Evolutionary conservation across 2,797 vertebrate species (phyloP), one percentile per base, ranked within the genome.

Genomic region (Pogoniulus pusillus): DNA sequence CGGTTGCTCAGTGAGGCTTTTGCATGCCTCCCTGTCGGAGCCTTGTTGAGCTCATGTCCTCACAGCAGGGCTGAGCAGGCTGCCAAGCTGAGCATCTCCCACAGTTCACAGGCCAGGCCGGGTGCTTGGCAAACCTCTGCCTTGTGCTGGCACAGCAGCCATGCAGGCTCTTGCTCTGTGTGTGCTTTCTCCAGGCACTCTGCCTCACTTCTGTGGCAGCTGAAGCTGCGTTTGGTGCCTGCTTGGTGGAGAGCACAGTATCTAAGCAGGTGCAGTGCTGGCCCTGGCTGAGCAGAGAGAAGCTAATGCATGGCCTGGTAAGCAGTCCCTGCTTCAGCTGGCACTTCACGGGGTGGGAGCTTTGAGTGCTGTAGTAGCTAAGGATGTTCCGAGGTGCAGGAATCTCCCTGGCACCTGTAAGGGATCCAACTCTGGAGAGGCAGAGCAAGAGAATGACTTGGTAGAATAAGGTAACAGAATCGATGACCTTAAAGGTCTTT

Each of bases 51-150:
- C 71, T 71, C 7, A 23, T 24, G 47, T 49, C 47, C 47, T 49
- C 0, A 53, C 71, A 26, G 53, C 0, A 0, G 43, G 74, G 78
- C 29, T 2, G 2, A 75, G 74, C 80, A n/a, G 41, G 13, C 66
- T 51, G 63, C 53, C 81, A 66, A 71, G 37, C 27, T 70, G 27
- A 37, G 30, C 5, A 30, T 41, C 59, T 86, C 73, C 66, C 41
- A 5, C 0, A 0, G 23, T 8, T 71, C 3, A 2, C 0, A 10
- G 55, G 74, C n/a, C 59, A 51, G 68, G 60, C 26, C 1, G 0
- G 24, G 29, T 32, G 45, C 70, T 71, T 54, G 70, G 63, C 83
- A 83, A 16, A 39, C 19, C 45, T 24, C 16, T 68, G 63, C 41
- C 49, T 58, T 30, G 35, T 43, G 62, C 59, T 4, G 9, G 8